Evolutionary conservation across 2,113 vertebrate species (phyloP), one percentile per base, ranked within the genome.

Genomic region (Acrocephalus kingi): DNA sequence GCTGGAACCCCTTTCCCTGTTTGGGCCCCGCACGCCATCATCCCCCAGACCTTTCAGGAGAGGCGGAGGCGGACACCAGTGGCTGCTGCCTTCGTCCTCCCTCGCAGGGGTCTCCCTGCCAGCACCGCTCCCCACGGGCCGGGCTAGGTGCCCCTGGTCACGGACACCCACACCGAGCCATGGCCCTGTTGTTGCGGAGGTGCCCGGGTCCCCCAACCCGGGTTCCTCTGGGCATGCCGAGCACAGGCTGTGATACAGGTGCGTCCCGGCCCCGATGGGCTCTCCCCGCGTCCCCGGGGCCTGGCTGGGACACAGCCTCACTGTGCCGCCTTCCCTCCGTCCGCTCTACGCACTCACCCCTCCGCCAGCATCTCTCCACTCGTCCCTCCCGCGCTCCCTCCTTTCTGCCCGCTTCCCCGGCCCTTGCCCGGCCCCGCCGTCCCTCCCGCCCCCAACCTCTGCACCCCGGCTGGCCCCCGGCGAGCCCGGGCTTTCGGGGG

Each of bases 311-410:
- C 58, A 43, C 48, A 21, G 49, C 12, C 30, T 9, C 58, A 25
- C 30, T 9, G n/a, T 18, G 33, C 30, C 45, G 9, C 77, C 23
- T 78, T 58, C 49, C 27, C 55, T 79, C 68, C 27, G 27, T 41
- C 19, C n/a, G 24, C 56, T n/a, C 35, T 58, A 54, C n/a, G 13
- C 83, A 49, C 78, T 94, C 89, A 92, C 49, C 52, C 61, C 35
- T 71, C 83, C 46, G 30, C 76, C 77, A 59, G 78, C 84, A 94
- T 86, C 52, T 84, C 86, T 90, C 33, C 69, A 48, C 82, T 58
- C 52, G 37, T 52, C 61, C 93, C 84, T 93, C 82, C 82, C 71
- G 79, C 76, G n/a, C 49, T 90, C 87, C 54, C 74, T 93, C 73
- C 84, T 95, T 92, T 77, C 87, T 55, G 59, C 54, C 61, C 48